Evolutionary conservation across 2,888 invertebrate species (phyloP), one percentile per base, ranked within the genome.

Genomic region (Boloria euphrosyne): DNA sequence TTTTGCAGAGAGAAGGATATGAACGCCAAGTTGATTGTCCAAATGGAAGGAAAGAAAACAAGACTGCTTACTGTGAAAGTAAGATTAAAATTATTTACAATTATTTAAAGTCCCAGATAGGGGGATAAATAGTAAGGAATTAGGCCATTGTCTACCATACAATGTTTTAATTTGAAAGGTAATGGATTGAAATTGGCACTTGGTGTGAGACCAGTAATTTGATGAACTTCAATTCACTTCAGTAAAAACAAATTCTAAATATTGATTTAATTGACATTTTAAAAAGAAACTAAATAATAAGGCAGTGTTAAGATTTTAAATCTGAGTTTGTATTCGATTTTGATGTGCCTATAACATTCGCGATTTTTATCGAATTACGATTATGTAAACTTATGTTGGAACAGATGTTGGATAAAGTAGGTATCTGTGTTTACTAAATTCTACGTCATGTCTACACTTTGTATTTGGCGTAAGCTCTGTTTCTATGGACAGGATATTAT

Each of bases 41-140:
- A 96, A 90, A 97, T 97, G 96, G 95, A 96, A 80, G 95, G 94
- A 60, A 97, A 97, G 89, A 96, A 95, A 80, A 97, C 97, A 59
- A 93, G 96, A 72, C 94, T 97, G 74, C 89, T 95, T 67, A 96
- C 96, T 78, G 94, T 94, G 72, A 96, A 96, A 94, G 95, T 95
- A 86, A 87, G 88, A 55, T 55, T 49, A 49, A 49, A n/a, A 18
- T 54, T n/a, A 31, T 38, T 17, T 38, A 31, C 16, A 13, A 13
- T n/a, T n/a, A n/a, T n/a, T n/a, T n/a, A n/a, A n/a, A n/a, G n/a
- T n/a, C n/a, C n/a, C n/a, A n/a, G n/a, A n/a, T n/a, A n/a, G n/a
- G n/a, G n/a, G n/a, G n/a, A n/a, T n/a, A n/a, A n/a, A n/a, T n/a
- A n/a, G n/a, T n/a, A n/a, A n/a, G n/a, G n/a, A n/a, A n/a, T n/a